Percentiles rank a stretch among this genome's conserved stretches.
Evolutionary conservation across 2,797 vertebrate genomes (phyloP).

Genomic region (Cynodonichthys magdalenae): DNA sequence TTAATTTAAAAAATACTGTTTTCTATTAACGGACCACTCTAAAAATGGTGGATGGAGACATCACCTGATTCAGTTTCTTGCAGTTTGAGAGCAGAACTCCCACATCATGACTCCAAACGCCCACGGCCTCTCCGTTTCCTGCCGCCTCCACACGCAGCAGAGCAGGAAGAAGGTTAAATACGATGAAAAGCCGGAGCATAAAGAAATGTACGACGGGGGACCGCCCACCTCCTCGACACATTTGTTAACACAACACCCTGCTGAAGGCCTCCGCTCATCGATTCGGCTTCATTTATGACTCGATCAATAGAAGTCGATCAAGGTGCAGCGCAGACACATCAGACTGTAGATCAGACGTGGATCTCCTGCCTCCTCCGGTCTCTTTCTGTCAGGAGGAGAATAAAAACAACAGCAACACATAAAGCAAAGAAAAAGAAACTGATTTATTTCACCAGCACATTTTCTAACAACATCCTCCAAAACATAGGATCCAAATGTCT

Average conservation of each 20-base stretch:
- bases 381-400: constrained; percentile 24
- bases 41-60: too few species aligned
- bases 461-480: not conserved
- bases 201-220: constrained; percentile 17
- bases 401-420: constrained; percentile 15
- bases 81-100: constrained; percentile 29
- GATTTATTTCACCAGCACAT: not conserved
- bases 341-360: constrained; percentile 47
- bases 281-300: constrained; percentile 54
- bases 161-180: constrained; percentile 40
- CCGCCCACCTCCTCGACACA: constrained; percentile 44
- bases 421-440: not conserved
- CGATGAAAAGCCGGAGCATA: constrained; percentile 34
- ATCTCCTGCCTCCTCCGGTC: constrained; percentile 10
- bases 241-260: constrained; percentile 49
- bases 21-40: not conserved
- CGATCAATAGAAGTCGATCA: constrained; percentile 61
- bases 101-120: constrained; percentile 31
- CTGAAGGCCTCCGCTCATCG: constrained; percentile 57
- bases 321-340: constrained; percentile 29
- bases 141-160: constrained; percentile 20
- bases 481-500: constrained; percentile 9
- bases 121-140: constrained; percentile 18
- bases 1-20: not conserved
- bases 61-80: not conserved